Evolutionary conservation across 2,113 vertebrate genomes (phyloP), one percentile per base, ranked within the genome.

Genomic region (Emydocephalus ijimae): DNA sequence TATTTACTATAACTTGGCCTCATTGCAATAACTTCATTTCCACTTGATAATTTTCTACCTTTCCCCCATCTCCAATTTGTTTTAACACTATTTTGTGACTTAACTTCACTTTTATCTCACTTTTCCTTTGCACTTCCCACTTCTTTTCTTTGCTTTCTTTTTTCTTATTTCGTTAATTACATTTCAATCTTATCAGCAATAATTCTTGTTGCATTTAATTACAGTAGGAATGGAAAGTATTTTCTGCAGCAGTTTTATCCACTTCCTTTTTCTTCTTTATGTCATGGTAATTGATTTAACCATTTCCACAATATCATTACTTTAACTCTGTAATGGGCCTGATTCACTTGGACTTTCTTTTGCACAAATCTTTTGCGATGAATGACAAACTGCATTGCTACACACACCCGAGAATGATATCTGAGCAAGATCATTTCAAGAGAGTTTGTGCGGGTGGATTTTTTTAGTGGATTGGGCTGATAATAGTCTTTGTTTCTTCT

Each of bases 171-270:
- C 59, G 92, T 96, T 97, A 97, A 96, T 97, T 97, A 95, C 91
- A 91, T 97, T 97, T 94, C 91, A 97, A 96, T 97, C 96, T 97
- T 96, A 97, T 96, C 95, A 94, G 95, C 95, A 95, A 34, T 96
- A 94, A 94, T 96, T 98, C 92, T 94, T 96, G 94, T 97, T 97
- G 91, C 95, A 95, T 97, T 97, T 96, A 97, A 96, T 97, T 97
- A 96, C 48, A 94, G 74, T 94, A 95, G 69, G 93, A 96, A 96
- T 23, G 92, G 92, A 43, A n/a, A 95, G 94, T 96, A 96, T 92
- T 97, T 96, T 95, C 90, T 94, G 89, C 91, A 96, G 89, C 93
- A 0, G 14, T 88, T 97, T 94, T 97, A 95, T 54, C 92, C 95
- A 81, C 90, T 97, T 92, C 94, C 91, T 88, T 96, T 96, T 94